Conservation (phyloP, 2,797 vertebrate species). For the Sebastes minor region DNA sequence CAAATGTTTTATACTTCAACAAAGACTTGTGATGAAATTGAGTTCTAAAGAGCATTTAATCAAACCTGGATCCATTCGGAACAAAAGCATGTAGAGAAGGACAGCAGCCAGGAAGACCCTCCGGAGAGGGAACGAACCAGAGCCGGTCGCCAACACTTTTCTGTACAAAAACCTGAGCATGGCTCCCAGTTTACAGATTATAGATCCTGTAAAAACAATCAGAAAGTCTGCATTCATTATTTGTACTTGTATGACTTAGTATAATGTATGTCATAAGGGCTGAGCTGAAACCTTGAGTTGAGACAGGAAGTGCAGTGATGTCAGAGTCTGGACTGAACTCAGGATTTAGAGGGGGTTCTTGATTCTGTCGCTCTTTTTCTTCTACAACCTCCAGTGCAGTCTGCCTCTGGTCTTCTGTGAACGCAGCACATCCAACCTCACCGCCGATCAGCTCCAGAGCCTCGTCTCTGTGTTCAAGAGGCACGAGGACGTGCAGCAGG, state of each 20-base stretch:
- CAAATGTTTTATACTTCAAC: not conserved
- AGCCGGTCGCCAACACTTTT: constrained; percentile 69
- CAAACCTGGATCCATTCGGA: constrained; percentile 91
- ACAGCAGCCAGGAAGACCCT: constrained; percentile 83
- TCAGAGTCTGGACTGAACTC: not conserved
- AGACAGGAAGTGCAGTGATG: not conserved
- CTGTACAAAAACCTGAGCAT: constrained; percentile 78
- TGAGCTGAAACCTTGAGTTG: constrained; percentile 63
- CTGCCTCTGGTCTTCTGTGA: constrained; percentile 80
- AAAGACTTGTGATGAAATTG: not conserved
- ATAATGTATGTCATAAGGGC: not conserved
- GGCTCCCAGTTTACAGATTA: constrained; percentile 77
- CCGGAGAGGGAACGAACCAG: constrained; percentile 80
- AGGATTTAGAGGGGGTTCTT: constrained; percentile 4
- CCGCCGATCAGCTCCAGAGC: constrained; percentile 83
- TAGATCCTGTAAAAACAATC: constrained; percentile 73
- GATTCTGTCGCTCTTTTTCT: constrained; percentile 44
- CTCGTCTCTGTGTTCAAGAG: constrained; percentile 79
- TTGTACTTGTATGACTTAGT: not conserved
- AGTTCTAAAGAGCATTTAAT: not conserved
- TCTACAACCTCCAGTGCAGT: constrained; percentile 68
- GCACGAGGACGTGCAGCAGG: constrained; percentile 85
- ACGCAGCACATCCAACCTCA: constrained; percentile 59
- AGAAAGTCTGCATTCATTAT: not conserved
- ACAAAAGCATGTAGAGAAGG: constrained; percentile 89